Percentiles rank a stretch among this genome's conserved stretches.
Conservation (phyloP, 2,797 vertebrate genomes). For the Malurus splendens region DNA sequence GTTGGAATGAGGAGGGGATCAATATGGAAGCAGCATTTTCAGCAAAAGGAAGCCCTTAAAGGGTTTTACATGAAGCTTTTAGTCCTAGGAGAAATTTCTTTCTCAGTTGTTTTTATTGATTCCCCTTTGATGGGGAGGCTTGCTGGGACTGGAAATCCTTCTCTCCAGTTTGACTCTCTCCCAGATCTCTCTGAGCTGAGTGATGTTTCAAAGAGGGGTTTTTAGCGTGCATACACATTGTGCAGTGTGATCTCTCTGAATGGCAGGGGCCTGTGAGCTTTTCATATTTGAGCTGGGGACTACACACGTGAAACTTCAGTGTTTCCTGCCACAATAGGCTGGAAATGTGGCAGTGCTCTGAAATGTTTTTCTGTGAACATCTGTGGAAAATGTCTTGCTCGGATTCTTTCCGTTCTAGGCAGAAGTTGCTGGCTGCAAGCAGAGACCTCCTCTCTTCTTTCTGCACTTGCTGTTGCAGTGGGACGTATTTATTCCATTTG, state of each 20-base stretch:
- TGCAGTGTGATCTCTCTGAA: not conserved
- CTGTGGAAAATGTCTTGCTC: constrained; percentile 52
- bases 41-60: constrained; percentile 27
- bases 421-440: constrained; percentile 29
- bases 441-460: not conserved
- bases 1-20: not conserved
- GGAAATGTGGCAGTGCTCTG: constrained; percentile 31
- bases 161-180: not conserved
- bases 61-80: constrained; percentile 31
- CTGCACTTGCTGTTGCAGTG: not conserved
- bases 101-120: constrained; percentile 31
- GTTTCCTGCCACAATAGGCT: constrained; percentile 34
- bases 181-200: not conserved
- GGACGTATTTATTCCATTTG: not conserved
- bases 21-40: constrained; percentile 1
- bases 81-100: constrained; percentile 8
- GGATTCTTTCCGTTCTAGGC: constrained; percentile 48
- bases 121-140: not conserved
- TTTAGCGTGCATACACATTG: not conserved
- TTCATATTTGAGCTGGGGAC: not conserved
- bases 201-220: constrained; percentile 9
- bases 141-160: not conserved
- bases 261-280: not conserved
- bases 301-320: not conserved
- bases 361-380: constrained; percentile 46